Evolutionary conservation across 2,113 vertebrate species (phyloP).

Genomic region (Excalfactoria chinensis): DNA sequence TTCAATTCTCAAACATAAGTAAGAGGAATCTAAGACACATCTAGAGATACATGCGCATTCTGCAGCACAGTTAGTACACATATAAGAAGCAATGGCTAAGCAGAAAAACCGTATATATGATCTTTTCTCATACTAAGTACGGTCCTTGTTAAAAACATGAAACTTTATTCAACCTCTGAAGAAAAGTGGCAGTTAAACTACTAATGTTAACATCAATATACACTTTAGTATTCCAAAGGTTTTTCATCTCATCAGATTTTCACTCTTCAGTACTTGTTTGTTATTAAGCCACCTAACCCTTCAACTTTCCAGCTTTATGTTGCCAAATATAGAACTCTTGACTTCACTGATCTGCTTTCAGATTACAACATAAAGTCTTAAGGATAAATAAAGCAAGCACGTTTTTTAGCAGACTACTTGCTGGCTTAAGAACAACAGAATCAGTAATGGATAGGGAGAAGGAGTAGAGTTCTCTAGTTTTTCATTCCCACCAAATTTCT

Average conservation of each 20-base stretch:
- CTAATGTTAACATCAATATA: not conserved
- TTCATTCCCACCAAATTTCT: not conserved
- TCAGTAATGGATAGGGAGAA: not conserved
- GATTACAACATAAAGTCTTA: constrained; percentile 73
- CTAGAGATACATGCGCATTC: rapidly evolving
- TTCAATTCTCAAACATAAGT: not conserved
- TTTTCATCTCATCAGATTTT: constrained; percentile 4
- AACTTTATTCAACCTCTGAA: not conserved
- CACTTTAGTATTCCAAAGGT: not conserved
- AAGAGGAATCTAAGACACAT: not conserved
- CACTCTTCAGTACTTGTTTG: constrained; percentile 27
- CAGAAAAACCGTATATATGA: not conserved
- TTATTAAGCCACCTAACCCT: constrained; percentile 47
- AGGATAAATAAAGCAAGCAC: constrained; percentile 67
- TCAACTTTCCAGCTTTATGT: constrained; percentile 52
- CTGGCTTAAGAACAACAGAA: constrained; percentile 22
- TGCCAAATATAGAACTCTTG: constrained; percentile 72
- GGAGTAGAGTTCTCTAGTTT: not conserved
- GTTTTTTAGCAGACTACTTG: constrained; percentile 45
- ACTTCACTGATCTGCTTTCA: constrained; percentile 73
- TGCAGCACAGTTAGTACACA: not conserved
- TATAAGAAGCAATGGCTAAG: not conserved
- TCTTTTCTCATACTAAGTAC: not conserved
- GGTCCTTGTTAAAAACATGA: not conserved
- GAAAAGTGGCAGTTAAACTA: not conserved